Conservation (phyloP, 2,797 vertebrate genomes). For the Eospalax fontanierii region DNA sequence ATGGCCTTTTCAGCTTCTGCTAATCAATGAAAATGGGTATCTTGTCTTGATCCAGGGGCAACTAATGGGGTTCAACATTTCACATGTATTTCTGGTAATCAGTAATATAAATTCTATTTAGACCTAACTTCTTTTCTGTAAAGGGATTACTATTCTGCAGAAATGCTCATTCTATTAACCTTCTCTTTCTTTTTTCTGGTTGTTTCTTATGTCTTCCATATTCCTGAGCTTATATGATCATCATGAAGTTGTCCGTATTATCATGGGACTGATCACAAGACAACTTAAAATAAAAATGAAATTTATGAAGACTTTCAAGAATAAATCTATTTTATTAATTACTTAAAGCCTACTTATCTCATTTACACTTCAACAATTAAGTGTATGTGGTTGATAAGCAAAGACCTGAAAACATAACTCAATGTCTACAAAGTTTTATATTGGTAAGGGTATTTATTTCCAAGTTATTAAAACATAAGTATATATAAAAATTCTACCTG, state of each 20-base stretch:
- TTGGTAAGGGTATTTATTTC: neutral
- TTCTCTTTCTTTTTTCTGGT: neutral
- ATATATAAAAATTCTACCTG: neutral
- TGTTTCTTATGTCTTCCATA: neutral
- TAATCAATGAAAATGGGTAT: neutral
- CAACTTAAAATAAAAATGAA: slow-evolving; percentile 63
- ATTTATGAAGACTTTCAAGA: slow-evolving; percentile 40
- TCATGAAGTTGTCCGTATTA: slow-evolving; percentile 14
- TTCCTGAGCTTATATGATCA: slow-evolving; percentile 21
- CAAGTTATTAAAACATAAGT: neutral
- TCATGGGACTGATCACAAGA: slow-evolving; percentile 9
- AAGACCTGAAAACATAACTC: neutral
- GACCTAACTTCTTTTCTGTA: neutral
- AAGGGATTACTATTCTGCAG: neutral
- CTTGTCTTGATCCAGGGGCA: neutral
- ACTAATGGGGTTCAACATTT: neutral
- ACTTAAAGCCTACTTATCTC: slow-evolving; percentile 28
- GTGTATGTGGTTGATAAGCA: neutral
- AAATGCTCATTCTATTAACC: neutral
- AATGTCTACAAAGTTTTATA: neutral
- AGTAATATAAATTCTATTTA: neutral
- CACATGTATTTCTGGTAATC: neutral
- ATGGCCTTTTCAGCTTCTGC: neutral
- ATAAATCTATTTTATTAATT: slow-evolving; percentile 38
- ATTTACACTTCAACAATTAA: slow-evolving; percentile 22